Evolutionary conservation across 1,140 invertebrate species (phyloP), one percentile per base, ranked within the genome.

Genomic region (Capitella teleta): DNA sequence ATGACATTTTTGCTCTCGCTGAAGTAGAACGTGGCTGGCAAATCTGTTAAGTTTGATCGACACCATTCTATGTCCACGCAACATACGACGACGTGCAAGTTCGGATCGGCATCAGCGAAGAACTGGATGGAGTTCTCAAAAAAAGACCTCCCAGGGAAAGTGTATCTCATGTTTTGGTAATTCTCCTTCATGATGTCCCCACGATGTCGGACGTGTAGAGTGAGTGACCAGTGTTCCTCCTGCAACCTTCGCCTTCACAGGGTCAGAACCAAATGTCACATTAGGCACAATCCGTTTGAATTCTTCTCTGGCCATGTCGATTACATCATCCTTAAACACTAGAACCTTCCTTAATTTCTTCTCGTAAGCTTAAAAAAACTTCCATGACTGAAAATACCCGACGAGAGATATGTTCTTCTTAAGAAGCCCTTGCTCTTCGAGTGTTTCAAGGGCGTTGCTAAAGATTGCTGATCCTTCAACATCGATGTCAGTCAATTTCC

Each of bases 1-100:
- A 37, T 26, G 3, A 23, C 38, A n/a, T 26, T 16, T n/a, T 10
- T 28, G 24, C n/a, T 21, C 3, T 4, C 19, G 30, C 3, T 23
- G 42, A 23, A 37, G 43, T 1, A 41, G n/a, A 43, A 53, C 36
- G 14, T n/a, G n/a, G n/a, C n/a, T n/a, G n/a, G 21, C 28, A 30
- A 6, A 12, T 23, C 36, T 16, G 18, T 16, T 10, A 53, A 14
- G 18, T 48, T 38, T 34, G 41, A 23, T 34, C 43, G 24, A 6
- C 18, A 24, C 63, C 63, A 66, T 1, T 25, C 37, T 0, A 53
- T 52, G 19, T 61, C 61, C 25, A 63, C 62, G 8, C 55, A 57
- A 8, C 53, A 53, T 1, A 66, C 45, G 21, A 66, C 41, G 49
- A 63, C 63, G 24, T 55, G 34, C 18, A 44, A 16, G 18, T 53